Percentiles rank a stretch among this genome's conserved stretches.
Evolutionary conservation across 2,888 invertebrate genomes (phyloP).

Genomic region (Caenorhabditis wallacei): DNA sequence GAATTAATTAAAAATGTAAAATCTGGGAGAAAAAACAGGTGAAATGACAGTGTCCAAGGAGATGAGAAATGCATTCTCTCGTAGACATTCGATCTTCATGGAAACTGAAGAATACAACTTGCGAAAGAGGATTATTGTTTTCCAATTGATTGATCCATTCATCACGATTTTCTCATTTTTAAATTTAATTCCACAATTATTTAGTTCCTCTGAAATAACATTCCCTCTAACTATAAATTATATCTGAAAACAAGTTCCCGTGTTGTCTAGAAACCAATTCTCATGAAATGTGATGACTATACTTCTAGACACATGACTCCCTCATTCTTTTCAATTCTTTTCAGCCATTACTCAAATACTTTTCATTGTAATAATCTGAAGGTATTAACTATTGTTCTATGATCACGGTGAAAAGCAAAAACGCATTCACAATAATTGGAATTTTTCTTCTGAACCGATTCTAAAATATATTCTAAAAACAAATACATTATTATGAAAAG

Average conservation of each 20-base stretch:
- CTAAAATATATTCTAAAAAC: no score
- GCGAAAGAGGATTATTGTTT: no score
- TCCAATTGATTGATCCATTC: no score
- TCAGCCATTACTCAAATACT: neutral
- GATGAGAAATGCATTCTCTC: constrained; percentile 1
- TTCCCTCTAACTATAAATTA: neutral
- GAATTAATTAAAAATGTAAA: neutral
- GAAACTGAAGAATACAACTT: no score
- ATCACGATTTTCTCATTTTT: no score
- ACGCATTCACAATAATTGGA: neutral
- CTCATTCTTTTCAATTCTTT: neutral
- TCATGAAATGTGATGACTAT: neutral
- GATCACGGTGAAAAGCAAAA: neutral
- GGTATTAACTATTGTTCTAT: neutral
- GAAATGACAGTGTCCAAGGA: constrained; percentile 9
- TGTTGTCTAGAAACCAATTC: neutral
- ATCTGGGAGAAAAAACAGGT: constrained; percentile 3
- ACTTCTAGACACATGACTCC: neutral
- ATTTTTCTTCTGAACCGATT: neutral
- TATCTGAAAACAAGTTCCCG: neutral
- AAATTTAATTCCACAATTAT: no score
- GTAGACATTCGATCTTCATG: constrained; percentile 3
- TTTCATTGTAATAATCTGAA: neutral
- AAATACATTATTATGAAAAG: no score
- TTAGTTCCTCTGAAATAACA: neutral